A percentile compares a stretch with the other conserved stretches of the same genome.
Evolutionary conservation across 2,888 invertebrate species (phyloP).

Genomic region (Ormyrus rosae): DNA sequence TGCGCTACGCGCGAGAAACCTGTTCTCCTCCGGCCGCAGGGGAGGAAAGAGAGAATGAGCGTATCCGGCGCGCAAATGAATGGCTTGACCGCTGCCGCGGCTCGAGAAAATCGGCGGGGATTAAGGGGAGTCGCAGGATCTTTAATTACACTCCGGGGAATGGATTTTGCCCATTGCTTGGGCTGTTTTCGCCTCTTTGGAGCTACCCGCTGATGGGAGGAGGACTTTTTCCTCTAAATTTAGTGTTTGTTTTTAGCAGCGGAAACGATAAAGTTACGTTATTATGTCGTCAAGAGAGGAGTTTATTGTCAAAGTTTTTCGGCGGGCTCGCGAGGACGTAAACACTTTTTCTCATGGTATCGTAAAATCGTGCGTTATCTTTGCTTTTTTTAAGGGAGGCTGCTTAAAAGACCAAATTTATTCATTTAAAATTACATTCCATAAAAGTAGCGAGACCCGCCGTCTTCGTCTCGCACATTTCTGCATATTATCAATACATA

Average conservation of each 20-base stretch:
- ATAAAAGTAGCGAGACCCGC: no score
- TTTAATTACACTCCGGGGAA: constrained; percentile 10
- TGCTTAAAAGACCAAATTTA: no score
- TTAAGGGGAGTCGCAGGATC: constrained; percentile 13
- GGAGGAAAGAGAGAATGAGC: not conserved
- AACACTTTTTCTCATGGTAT: no score
- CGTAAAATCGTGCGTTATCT: no score
- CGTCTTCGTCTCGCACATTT: no score
- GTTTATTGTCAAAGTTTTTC: not conserved
- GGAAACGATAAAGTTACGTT: not conserved
- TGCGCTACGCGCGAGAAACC: not conserved
- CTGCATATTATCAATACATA: no score
- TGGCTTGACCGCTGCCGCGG: constrained; percentile 10
- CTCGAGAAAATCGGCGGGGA: constrained; percentile 33
- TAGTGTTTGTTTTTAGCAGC: not conserved
- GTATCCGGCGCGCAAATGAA: constrained; percentile 28
- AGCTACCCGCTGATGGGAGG: no score
- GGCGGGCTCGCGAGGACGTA: not conserved
- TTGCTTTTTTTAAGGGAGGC: not conserved
- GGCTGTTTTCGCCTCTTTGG: no score
- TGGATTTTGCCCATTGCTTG: not conserved
- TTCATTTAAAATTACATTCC: no score
- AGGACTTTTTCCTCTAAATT: not conserved
- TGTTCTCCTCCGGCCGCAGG: constrained; percentile 19
- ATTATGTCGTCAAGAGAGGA: not conserved